Conservation (phyloP, 2,888 invertebrate species). For the Pachydiplax longipennis region DNA sequence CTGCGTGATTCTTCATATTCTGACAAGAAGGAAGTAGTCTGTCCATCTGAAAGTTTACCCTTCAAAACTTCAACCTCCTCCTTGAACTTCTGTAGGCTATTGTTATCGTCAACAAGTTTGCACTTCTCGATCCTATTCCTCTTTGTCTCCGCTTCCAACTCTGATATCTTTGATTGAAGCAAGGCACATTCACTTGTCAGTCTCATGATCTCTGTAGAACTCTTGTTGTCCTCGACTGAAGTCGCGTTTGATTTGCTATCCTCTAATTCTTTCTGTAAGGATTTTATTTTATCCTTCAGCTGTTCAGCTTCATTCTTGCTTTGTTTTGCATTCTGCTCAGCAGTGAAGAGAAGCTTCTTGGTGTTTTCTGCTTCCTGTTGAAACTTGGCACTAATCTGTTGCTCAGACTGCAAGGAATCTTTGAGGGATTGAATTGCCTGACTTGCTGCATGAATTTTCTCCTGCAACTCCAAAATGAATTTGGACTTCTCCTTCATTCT, state of each 20-base stretch:
- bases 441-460: constrained; percentile 47
- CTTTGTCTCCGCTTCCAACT: constrained; percentile 2
- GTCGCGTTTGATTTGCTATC: constrained; percentile 55
- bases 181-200: constrained; percentile 55
- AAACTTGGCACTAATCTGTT: constrained; percentile 7
- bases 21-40: constrained; percentile 6
- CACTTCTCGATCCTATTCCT: constrained; percentile 1
- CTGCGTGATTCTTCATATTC: constrained; percentile 13
- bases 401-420: neutral
- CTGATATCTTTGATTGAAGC: constrained; percentile 20
- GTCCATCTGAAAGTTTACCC: constrained; percentile 7
- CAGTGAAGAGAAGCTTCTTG: constrained; percentile 47
- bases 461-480: constrained; percentile 47
- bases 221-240: constrained; percentile 48
- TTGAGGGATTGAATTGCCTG: neutral
- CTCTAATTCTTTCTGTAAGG: constrained; percentile 55
- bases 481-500: constrained; percentile 48
- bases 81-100: constrained; percentile 28
- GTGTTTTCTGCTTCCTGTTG: constrained; percentile 3
- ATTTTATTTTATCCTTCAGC: constrained; percentile 59
- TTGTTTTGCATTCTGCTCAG: constrained; percentile 62
- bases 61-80: constrained; percentile 28
- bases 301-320: constrained; percentile 63
- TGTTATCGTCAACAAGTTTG: constrained; percentile 18
- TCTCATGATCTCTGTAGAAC: constrained; percentile 48